Evolutionary conservation across 2,888 invertebrate genomes (phyloP), one percentile per base, ranked within the genome.

Genomic region (Thecophora atra): DNA sequence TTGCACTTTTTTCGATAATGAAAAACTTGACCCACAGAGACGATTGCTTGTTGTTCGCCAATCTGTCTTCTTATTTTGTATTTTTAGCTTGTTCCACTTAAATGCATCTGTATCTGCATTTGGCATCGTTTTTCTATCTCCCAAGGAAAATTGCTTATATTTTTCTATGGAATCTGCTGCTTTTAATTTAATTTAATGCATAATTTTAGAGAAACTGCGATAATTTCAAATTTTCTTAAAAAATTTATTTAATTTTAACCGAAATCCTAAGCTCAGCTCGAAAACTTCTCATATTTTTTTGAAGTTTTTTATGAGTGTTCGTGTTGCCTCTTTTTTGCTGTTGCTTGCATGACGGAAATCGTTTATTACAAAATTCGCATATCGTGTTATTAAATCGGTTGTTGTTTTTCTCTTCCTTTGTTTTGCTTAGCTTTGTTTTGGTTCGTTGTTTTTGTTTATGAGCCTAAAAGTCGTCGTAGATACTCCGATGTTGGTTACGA

Each of bases 321-420:
- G 5, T 62, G 26, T 3, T 58, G 58, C 30, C 37, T 62, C 60
- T 65, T 47, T 21, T 37, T 26, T 52, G 69, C 42, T 42, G 56
- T 68, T 58, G 30, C 30, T 73, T 73, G 72, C 72, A 72, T 74
- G 73, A 74, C 72, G 72, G 73, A 74, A 73, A 74, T 65, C 19
- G 66, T 71, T 71, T 71, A 74, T 73, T 71, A 28, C 58, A 58
- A 58, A 58, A 58, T 54, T 58, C 58, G 58, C 58, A 28, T 58
- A 58, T 26, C 58, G 58, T 58, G 26, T 58, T 58, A 58, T 58
- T 26, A 58, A 58, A 21, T 58, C 3, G 17, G 26, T 28, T 28
- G 44, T 15, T 63, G 19, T 37, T 63, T 30, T n/a, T 42, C 21
- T 64, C 21, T 21, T 56, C 15, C 26, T n/a, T 56, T 21, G 56